Base-by-base conservation (phyloP, 2,888 invertebrate genomes). In the Lissonota sp. region DNA sequence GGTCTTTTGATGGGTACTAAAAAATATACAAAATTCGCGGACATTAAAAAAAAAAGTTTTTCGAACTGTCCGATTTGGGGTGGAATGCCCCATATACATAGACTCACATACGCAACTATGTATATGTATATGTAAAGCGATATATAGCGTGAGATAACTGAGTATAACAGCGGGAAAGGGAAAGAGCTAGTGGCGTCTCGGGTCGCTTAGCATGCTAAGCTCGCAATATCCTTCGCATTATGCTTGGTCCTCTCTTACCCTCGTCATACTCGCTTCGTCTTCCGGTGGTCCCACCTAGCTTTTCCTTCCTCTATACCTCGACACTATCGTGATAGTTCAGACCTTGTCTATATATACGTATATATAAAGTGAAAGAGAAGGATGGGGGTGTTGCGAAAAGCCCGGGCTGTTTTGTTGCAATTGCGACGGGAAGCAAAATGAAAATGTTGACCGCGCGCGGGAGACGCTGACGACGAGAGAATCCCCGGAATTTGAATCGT, bases 131-230 rank as follows among this genome's bases (percentile, higher is more conserved):
- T 58, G 51, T 6, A 44, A 4, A 44, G 44, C 7, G 62, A 55
- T 60, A 40, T 14, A 53, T 8, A 39, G 63, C 58, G 49, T 26
- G 42, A 77, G 67, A 69, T 70, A 69, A 80, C 51, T 16, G 58
- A 51, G 42, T 44, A 53, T 55, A 55, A 55, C 71, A 70, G 64
- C 12, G 63, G 63, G 62, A 78, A 63, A 55, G 64, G 7, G 73
- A 58, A 46, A 5, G 63, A 74, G 64, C 55, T 58, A 69, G 42
- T 12, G 49, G 49, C 72, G 63, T 73, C 16, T 62, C 44, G 66
- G 67, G 64, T 70, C 64, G 78, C 72, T 79, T 79, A 78, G 75
- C 75, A 82, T 82, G 71, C 78, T 75, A 82, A 79, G 79, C 78
- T 64, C 66, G 77, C 72, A 75, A 75, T 82, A 66, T 74, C 74